Base-by-base conservation (phyloP, 2,113 vertebrate species). In the Verasper variegatus region DNA sequence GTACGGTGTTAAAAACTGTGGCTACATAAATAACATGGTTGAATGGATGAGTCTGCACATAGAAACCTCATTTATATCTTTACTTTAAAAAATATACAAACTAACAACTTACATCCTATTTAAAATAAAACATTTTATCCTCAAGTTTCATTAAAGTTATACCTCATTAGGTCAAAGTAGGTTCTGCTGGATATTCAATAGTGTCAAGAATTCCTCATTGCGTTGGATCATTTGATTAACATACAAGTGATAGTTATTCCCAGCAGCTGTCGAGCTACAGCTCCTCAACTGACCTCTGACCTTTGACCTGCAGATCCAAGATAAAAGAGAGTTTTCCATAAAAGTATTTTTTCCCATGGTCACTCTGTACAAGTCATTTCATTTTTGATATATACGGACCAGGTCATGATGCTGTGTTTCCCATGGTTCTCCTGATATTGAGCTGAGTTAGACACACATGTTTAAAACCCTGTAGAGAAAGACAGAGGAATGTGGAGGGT, bases 291-390 rank as follows among this genome's bases (percentile, higher is more conserved):
- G 40, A 70, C n/a, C 40, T 58, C 26, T 63, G 40, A 69, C 21
- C 51, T 40, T n/a, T 49, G 57, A 56, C 12, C 24, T 10, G 1
- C 11, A 35, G 3, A 5, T 14, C 20, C 3, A 24, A 17, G 20
- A 37, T 52, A 15, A 24, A 49, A 45, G 42, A 45, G 0, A 45
- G 4, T 37, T 37, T 37, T 37, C 35, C 35, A 45, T 12, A 11
- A 3, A 5, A n/a, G n/a, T 65, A 68, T 49, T 75, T 76, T 49
- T 75, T 76, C 67, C 71, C 81, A 79, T 62, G 57, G 62, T 52
- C 26, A n/a, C 12, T 57, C 15, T 66, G 10, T 27, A 7, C 40
- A 35, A 54, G 51, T 35, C 17, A 37, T 31, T 31, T 26, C 10
- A 21, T 58, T 3, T 49, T 21, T 21, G n/a, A 64, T 13, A 11